phyloP scores from a whole-genome alignment of 2,797 vertebrate genomes.

The Rhincodon typus region DNA sequence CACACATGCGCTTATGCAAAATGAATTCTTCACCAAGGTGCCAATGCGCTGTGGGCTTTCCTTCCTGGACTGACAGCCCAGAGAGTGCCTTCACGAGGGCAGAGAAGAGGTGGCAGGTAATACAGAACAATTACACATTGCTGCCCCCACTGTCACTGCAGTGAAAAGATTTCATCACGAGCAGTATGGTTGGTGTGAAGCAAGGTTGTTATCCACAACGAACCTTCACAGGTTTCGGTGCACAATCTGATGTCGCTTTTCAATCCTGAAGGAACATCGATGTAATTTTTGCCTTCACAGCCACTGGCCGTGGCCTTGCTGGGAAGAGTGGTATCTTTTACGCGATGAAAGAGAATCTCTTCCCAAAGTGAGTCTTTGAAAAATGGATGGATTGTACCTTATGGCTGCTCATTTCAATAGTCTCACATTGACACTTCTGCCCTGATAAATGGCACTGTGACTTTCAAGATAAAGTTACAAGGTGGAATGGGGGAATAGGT shows the following conservation, averaged over 20 bases:
- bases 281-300: not conserved
- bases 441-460: not conserved
- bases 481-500: not conserved
- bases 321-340: not conserved
- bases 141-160: not conserved
- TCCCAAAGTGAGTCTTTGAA: not conserved
- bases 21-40: not conserved
- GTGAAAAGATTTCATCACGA: not conserved
- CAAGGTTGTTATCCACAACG: slow-evolving; percentile 45
- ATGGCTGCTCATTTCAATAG: not conserved
- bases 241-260: slow-evolving; percentile 47
- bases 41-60: not conserved
- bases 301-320: not conserved
- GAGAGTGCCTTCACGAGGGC: not conserved
- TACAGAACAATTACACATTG: not conserved
- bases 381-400: not conserved
- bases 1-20: not conserved
- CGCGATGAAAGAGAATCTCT: not conserved
- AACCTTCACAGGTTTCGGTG: slow-evolving; percentile 58
- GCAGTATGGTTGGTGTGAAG: not conserved
- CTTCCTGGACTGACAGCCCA: not conserved
- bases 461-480: not conserved
- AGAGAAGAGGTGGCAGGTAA: not conserved
- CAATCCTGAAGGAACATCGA: not conserved
- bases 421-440: not conserved